Conservation (phyloP, 2,797 vertebrate species). For the Myoxocephalus aenaeus region DNA sequence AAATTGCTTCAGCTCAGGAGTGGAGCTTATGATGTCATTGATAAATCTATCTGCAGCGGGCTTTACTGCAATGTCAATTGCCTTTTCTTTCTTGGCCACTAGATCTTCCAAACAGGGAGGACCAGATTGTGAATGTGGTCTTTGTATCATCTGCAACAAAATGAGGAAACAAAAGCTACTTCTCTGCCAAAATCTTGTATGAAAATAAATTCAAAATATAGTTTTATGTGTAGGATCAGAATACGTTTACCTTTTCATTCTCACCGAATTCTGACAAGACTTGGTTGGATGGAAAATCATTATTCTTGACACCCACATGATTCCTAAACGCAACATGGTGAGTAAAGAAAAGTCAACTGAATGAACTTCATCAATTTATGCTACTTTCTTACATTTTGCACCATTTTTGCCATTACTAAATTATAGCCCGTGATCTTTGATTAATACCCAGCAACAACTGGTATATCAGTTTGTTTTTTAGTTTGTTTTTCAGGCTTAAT, state of each 20-base stretch:
- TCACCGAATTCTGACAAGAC: constrained; percentile 41
- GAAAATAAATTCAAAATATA: background rate
- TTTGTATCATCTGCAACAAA: constrained; percentile 46
- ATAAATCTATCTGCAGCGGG: constrained; percentile 69
- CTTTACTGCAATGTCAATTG: constrained; percentile 41
- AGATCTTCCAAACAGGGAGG: constrained; percentile 63
- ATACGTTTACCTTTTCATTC: constrained; percentile 69
- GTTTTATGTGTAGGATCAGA: background rate
- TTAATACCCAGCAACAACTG: background rate
- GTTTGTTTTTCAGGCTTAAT: background rate
- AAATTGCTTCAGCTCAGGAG: constrained; percentile 82
- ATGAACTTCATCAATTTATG: background rate
- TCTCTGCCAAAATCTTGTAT: background rate
- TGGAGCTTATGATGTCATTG: constrained; percentile 83
- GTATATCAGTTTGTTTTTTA: background rate
- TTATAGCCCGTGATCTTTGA: background rate
- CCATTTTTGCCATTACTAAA: constrained; percentile 3
- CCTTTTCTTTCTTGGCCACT: constrained; percentile 46
- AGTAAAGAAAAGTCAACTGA: constrained; percentile 17
- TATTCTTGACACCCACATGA: constrained; percentile 66
- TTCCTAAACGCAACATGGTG: constrained; percentile 70
- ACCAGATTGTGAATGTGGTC: constrained; percentile 61
- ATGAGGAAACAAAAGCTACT: background rate
- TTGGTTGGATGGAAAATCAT: constrained; percentile 61
- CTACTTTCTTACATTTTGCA: constrained; percentile 6